A percentile compares a stretch with the other conserved stretches of the same genome.
These are phyloP conservation scores for Sorex maritimensis DNA, from an alignment of 2,797 vertebrate genomes.

Conservation along the genomic window DNA sequence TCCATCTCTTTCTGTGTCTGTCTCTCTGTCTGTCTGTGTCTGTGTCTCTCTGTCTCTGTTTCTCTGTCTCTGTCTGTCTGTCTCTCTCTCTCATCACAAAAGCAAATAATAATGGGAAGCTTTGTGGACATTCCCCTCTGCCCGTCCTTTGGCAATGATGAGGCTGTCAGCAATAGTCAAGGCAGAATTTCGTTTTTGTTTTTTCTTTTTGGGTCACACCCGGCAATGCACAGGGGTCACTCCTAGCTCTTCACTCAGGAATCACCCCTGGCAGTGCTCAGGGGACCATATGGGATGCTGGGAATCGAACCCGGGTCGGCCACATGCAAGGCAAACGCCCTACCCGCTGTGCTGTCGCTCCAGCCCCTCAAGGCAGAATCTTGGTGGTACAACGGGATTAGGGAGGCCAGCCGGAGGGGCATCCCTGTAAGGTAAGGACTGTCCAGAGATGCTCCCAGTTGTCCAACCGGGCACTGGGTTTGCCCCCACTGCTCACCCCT, in stretches of 20 bases:
- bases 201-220: too few relatives aligned
- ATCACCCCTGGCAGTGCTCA: too few relatives aligned
- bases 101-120: not conserved
- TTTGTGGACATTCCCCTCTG: slow-evolving; percentile 30
- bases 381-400: not conserved
- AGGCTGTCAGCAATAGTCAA: not conserved
- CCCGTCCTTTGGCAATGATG: slow-evolving; percentile 13
- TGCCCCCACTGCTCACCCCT: not conserved
- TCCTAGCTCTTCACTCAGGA: too few relatives aligned
- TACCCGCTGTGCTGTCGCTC: too few relatives aligned
- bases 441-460: not conserved
- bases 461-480: not conserved
- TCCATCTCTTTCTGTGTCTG: too few relatives aligned
- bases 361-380: not conserved
- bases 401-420: not conserved
- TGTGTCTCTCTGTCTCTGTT: too few relatives aligned
- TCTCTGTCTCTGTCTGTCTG: too few relatives aligned
- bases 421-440: rapidly evolving
- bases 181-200: not conserved
- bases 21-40: too few relatives aligned
- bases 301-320: too few relatives aligned
- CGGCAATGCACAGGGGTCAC: too few relatives aligned
- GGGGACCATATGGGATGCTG: too few relatives aligned
- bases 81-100: not conserved
- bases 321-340: too few relatives aligned